Conservation (phyloP, 2,888 invertebrate genomes). For the Gastracanthus pulcherrimus region DNA sequence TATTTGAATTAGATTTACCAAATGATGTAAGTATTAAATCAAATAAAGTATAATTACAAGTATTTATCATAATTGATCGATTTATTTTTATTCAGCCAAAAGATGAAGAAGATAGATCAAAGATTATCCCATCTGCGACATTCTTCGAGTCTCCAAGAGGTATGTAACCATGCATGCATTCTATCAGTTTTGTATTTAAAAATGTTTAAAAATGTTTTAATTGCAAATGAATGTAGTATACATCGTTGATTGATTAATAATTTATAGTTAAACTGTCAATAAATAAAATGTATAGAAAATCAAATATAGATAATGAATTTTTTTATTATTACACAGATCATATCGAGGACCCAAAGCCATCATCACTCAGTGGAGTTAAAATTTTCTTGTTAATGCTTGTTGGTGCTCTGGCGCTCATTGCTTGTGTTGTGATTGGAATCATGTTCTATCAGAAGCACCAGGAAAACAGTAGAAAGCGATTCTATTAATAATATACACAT, state of each 20-base stretch:
- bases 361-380: constrained; percentile 92
- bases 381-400: constrained; percentile 93
- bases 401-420: constrained; percentile 89
- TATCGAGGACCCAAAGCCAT: constrained; percentile 91
- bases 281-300: not conserved
- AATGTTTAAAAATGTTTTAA: no score
- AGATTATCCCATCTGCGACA: constrained; percentile 93
- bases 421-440: constrained; percentile 91
- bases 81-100: constrained; percentile 78
- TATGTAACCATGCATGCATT: no score
- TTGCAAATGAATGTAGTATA: no score
- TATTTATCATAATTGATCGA: constrained; percentile 11
- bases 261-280: not conserved
- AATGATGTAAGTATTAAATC: constrained; percentile 79
- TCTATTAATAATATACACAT: constrained; percentile 60
- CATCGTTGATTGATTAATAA: no score
- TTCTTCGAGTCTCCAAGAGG: constrained; percentile 93
- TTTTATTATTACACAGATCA: constrained; percentile 81
- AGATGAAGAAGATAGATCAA: constrained; percentile 86
- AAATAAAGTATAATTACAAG: not conserved
- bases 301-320: not conserved
- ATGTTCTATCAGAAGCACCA: constrained; percentile 96
- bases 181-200: no score
- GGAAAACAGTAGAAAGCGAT: constrained; percentile 91
- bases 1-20: constrained; percentile 93